Conservation (phyloP, 2,888 invertebrate species). For the Coleophora flavipennella region DNA sequence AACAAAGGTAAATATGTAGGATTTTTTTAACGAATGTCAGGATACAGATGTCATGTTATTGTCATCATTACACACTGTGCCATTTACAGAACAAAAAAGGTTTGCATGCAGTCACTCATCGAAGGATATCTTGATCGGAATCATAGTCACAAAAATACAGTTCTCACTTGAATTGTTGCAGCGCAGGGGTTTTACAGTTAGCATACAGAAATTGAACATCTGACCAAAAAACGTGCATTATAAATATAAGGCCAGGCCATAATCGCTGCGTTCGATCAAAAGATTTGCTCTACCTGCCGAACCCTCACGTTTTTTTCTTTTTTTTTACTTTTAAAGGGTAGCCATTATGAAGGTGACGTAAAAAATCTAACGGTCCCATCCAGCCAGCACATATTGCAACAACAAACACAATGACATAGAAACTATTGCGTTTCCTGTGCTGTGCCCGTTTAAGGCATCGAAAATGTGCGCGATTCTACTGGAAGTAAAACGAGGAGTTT, state of each 20-base stretch:
- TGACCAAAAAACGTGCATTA: conserved; percentile 38
- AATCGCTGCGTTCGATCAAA: conserved; percentile 53
- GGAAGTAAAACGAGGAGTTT: conserved; percentile 19
- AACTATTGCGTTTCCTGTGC: conserved; percentile 58
- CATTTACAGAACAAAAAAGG: conserved; percentile 12
- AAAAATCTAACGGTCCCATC: conserved; percentile 62
- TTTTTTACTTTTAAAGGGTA: conserved; percentile 60
- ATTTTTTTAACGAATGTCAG: too few species aligned
- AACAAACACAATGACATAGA: conserved; percentile 57
- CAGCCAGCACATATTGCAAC: conserved; percentile 61
- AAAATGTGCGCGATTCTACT: conserved; percentile 36
- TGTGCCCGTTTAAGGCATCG: too few species aligned
- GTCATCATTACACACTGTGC: neutral
- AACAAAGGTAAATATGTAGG: too few species aligned
- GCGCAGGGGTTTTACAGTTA: conserved; percentile 42
- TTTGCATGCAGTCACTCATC: conserved; percentile 9
- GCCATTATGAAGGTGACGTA: conserved; percentile 46
- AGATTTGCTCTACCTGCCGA: conserved; percentile 63
- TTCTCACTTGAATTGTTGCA: conserved; percentile 10
- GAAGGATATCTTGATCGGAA: conserved; percentile 12
- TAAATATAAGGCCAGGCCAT: conserved; percentile 43
- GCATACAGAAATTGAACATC: conserved; percentile 39
- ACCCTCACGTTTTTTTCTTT: conserved; percentile 46
- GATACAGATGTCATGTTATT: conserved; percentile 1
- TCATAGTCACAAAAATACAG: conserved; percentile 5